These are phyloP conservation scores for Halictus quadricinctus DNA, from an alignment of 2,888 invertebrate genomes.

Conservation along the genomic window DNA sequence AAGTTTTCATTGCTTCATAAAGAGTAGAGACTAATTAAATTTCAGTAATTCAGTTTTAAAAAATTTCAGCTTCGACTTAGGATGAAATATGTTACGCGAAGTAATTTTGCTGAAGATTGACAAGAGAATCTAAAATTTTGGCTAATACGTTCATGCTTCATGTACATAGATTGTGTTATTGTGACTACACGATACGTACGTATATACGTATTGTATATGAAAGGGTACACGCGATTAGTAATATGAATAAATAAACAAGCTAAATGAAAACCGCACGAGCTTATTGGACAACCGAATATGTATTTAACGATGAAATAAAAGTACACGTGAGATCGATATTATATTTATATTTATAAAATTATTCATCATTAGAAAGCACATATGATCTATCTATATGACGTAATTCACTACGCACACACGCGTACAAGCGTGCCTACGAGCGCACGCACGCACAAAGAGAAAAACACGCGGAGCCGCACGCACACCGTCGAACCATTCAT, in stretches of 20 bases:
- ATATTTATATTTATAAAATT: slow-evolving; percentile 82
- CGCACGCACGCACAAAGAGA: slow-evolving; percentile 64
- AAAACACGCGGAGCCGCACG: slow-evolving; percentile 57
- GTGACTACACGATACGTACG: too few species aligned
- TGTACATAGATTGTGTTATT: background rate
- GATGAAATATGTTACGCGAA: too few species aligned
- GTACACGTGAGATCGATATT: slow-evolving; percentile 77
- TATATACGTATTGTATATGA: background rate
- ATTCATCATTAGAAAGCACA: slow-evolving; percentile 81
- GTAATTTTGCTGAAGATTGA: background rate
- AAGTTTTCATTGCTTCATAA: too few species aligned
- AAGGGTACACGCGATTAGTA: background rate
- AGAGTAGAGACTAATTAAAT: too few species aligned
- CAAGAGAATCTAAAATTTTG: background rate
- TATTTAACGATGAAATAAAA: slow-evolving; percentile 65
- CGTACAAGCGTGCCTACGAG: slow-evolving; percentile 71
- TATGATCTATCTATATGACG: slow-evolving; percentile 81
- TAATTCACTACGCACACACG: slow-evolving; percentile 77
- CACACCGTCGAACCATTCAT: slow-evolving; percentile 45
- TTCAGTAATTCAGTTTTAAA: too few species aligned
- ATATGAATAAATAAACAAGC: background rate
- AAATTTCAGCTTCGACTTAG: too few species aligned
- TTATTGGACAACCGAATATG: background rate
- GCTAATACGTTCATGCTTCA: background rate
- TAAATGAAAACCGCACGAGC: background rate